Conservation (phyloP, 2,888 invertebrate genomes). For the Meloe dianella region DNA sequence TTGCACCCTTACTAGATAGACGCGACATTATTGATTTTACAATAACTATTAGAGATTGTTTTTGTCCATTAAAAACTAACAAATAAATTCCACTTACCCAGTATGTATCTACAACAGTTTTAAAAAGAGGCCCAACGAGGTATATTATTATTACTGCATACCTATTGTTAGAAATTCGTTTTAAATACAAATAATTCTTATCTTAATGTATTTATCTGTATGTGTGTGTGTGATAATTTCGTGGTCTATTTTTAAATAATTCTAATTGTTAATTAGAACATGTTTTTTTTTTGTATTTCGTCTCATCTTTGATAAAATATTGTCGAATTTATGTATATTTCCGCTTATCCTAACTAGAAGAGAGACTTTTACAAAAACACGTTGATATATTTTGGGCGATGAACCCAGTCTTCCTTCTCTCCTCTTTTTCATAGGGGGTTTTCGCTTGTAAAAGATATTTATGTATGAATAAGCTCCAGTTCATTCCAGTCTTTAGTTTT, state of each 20-base stretch:
- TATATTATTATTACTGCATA: not conserved
- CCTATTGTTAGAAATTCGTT: not conserved
- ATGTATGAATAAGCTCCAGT: constrained; percentile 37
- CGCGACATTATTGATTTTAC: constrained; percentile 5
- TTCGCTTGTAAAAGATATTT: constrained; percentile 44
- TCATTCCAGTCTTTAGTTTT: constrained; percentile 30
- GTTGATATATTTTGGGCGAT: constrained; percentile 38
- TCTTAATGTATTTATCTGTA: not conserved
- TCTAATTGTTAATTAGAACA: too few relatives aligned
- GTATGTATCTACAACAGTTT: too few relatives aligned
- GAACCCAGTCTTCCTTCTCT: constrained; percentile 29
- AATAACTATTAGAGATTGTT: not conserved
- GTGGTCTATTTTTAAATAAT: too few relatives aligned
- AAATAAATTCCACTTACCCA: too few relatives aligned
- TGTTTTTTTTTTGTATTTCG: too few relatives aligned
- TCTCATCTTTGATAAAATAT: too few relatives aligned
- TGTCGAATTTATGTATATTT: not conserved
- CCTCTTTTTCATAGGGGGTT: constrained; percentile 31
- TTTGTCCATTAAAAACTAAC: too few relatives aligned
- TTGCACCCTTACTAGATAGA: not conserved
- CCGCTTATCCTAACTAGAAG: not conserved
- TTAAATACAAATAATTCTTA: not conserved
- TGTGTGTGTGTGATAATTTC: not conserved
- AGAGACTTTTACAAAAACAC: not conserved
- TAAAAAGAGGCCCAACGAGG: not conserved